Conservation (phyloP, 2,113 vertebrate species). For the Megaleporinus macrocephalus region DNA sequence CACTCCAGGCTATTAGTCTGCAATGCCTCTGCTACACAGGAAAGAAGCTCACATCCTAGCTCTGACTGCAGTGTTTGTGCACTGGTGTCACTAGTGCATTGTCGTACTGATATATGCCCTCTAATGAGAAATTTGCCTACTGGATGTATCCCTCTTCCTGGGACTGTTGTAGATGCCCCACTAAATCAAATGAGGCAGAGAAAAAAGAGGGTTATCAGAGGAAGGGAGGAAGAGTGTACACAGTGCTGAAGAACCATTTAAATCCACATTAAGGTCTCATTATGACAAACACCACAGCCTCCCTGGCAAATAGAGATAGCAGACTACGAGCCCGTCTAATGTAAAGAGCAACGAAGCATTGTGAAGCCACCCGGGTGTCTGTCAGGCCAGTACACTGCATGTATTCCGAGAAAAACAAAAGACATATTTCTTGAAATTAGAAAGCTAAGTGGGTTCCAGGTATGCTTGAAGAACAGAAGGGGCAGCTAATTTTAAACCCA, state of each 20-base stretch:
- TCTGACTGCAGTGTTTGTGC: neutral
- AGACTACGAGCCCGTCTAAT: conserved; percentile 13
- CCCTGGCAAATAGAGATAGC: conserved; percentile 33
- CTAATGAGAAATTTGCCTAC: conserved; percentile 71
- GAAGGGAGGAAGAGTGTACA: conserved; percentile 9
- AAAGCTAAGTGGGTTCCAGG: neutral
- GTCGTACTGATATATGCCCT: conserved; percentile 52
- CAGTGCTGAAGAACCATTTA: conserved; percentile 24
- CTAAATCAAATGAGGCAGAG: conserved; percentile 61
- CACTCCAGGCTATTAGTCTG: neutral
- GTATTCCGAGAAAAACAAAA: neutral
- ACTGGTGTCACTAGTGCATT: conserved; percentile 29
- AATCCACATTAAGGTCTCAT: conserved; percentile 43
- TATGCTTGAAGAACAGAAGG: neutral
- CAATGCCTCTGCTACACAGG: neutral
- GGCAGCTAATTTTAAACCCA: neutral
- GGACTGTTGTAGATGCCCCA: conserved; percentile 42
- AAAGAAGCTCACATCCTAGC: neutral
- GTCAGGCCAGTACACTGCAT: neutral
- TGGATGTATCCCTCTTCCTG: conserved; percentile 57
- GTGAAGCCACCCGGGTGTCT: neutral
- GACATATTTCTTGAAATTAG: neutral
- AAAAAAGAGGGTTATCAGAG: conserved; percentile 33
- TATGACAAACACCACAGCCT: conserved; percentile 11
- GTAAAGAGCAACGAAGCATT: neutral